Conservation (phyloP, 2,888 invertebrate genomes). For the Epinotia nisella region DNA sequence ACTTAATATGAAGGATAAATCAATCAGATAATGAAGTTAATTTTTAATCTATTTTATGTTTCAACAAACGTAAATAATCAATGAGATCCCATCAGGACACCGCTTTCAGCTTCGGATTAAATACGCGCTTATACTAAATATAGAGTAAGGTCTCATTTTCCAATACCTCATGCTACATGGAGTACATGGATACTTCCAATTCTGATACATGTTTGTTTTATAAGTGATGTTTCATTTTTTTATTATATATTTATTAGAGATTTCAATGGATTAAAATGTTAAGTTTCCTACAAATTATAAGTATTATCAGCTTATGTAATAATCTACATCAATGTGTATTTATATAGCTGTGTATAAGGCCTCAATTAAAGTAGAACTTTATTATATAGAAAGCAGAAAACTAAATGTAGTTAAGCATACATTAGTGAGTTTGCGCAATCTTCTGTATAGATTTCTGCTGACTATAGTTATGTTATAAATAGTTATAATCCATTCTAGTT, state of each 20-base stretch:
- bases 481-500: constrained; percentile 55
- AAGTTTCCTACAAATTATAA: constrained; percentile 37
- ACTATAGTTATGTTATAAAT: constrained; percentile 31
- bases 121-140: too few species aligned
- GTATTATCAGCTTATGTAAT: constrained; percentile 37
- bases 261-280: constrained; percentile 23
- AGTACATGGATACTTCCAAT: constrained; percentile 2
- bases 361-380: constrained; percentile 54
- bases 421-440: neutral
- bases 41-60: too few species aligned
- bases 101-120: too few species aligned
- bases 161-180: neutral
- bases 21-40: too few species aligned
- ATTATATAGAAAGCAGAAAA: constrained; percentile 38
- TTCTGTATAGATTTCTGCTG: neutral
- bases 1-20: too few species aligned
- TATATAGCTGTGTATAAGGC: constrained; percentile 54
- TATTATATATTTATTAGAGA: neutral
- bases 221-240: neutral
- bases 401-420: neutral
- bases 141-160: too few species aligned
- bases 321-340: constrained; percentile 22
- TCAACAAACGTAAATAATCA: too few species aligned
- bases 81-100: too few species aligned
- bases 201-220: neutral